Conservation (phyloP, 2,888 invertebrate genomes). For the Synergus itoensis region DNA sequence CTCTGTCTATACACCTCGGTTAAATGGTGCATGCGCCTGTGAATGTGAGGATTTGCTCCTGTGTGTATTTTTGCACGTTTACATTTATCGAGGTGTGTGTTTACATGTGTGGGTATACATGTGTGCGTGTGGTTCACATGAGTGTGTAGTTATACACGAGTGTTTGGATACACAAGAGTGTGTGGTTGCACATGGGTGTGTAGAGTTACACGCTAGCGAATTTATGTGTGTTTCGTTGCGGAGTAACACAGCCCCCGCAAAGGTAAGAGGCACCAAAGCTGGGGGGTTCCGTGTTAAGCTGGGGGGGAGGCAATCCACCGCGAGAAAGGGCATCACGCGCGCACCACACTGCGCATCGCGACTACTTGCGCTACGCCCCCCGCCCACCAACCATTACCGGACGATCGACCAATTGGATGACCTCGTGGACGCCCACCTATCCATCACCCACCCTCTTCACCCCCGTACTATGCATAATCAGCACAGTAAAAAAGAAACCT, state of each 20-base stretch:
- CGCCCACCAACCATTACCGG: slow-evolving; percentile 76
- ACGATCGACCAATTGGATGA: slow-evolving; percentile 74
- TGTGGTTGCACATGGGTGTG: background rate
- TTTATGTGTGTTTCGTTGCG: slow-evolving; percentile 24
- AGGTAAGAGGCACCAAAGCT: slow-evolving; percentile 27
- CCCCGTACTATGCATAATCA: slow-evolving; percentile 43
- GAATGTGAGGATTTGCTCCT: background rate
- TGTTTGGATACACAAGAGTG: background rate
- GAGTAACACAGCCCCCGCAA: background rate
- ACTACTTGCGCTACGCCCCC: slow-evolving; percentile 65
- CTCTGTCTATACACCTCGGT: background rate
- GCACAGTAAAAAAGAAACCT: background rate
- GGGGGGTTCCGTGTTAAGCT: slow-evolving; percentile 38
- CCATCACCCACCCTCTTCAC: slow-evolving; percentile 49
- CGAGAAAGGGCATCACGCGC: slow-evolving; percentile 68
- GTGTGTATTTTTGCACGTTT: too few species aligned
- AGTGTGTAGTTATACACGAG: background rate
- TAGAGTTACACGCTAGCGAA: background rate
- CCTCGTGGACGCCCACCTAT: slow-evolving; percentile 73
- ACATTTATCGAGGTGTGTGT: too few species aligned
- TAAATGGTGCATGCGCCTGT: slow-evolving; percentile 29
- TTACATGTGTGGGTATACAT: too few species aligned
- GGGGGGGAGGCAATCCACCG: slow-evolving; percentile 50
- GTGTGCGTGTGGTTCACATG: too few species aligned
- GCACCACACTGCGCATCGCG: slow-evolving; percentile 70